Evolutionary conservation across 2,888 invertebrate species (phyloP), one percentile per base, ranked within the genome.

Genomic region (Leptopilina myrica): DNA sequence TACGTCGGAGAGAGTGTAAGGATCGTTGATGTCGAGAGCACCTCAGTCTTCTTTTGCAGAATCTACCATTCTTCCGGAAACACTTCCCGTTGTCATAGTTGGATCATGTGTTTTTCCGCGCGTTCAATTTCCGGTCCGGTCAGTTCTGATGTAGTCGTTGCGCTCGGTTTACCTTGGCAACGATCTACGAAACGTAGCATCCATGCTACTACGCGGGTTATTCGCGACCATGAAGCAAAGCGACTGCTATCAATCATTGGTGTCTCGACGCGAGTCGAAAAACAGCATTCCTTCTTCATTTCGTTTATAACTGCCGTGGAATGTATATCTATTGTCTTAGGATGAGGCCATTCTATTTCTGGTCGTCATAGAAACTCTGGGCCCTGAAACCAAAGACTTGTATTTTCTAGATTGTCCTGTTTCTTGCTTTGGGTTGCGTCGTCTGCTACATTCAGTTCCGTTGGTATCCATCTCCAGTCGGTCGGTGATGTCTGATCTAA

Each of bases 381-480:
- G n/a, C 79, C 78, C 0, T 6, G 15, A 8, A 78, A 78, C 78
- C 79, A 81, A 12, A 59, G 59, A 7, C 64, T 56, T 1, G 75
- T 56, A 1, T 62, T 9, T 1, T 64, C 14, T 6, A 53, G 40
- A 6, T 11, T 11, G 12, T 43, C 40, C 26, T 67, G 15, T 0
- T 46, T 46, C n/a, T 43, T 33, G 6, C 65, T 43, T 67, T 76
- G 62, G 0, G 78, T 78, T 40, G 84, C 83, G 6, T 81, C 80
- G 64, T 86, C 84, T 0, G 85, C 85, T 0, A 83, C 69, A 76
- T 86, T 86, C 5, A 77, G 40, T 9, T 77, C 75, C 5, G 85
- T 78, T 0, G 84, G 79, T 0, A 85, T 73, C 86, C 86, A 85
- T 53, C 62, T 76, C 81, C 82, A 83, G 11, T 83, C 80, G 4